These are phyloP conservation scores for Ephydatia muelleri DNA, from an alignment of 37 sponge, comb jelly and placozoan species.

Conservation along the genomic window DNA sequence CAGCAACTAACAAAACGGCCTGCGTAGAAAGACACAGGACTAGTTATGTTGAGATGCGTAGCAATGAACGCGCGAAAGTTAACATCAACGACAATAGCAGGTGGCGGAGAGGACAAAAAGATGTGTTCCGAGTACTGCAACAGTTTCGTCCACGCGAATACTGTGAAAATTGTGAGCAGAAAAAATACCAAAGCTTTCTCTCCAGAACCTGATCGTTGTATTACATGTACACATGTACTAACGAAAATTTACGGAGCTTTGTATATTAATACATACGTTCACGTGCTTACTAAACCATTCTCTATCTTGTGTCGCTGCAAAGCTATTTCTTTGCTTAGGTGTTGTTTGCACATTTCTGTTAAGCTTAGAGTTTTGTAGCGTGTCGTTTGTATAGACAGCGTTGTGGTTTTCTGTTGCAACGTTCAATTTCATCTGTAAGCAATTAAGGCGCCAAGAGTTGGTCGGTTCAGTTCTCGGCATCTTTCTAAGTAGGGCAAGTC, in stretches of 20 bases:
- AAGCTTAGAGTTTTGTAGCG: neutral
- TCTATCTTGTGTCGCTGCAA: neutral
- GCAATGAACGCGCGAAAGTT: neutral
- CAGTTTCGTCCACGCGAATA: too few relatives aligned
- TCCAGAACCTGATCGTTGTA: too few relatives aligned
- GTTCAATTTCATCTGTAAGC: neutral
- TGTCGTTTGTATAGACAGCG: neutral
- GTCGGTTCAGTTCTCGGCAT: neutral
- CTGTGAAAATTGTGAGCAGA: too few relatives aligned
- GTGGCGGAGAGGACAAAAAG: too few relatives aligned
- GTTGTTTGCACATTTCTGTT: neutral
- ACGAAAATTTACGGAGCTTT: conserved; percentile 1
- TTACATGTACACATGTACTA: too few relatives aligned
- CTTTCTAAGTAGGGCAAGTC: neutral
- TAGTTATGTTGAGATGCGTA: neutral
- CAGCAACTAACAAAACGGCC: neutral
- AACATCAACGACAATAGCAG: neutral
- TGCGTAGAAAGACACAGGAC: neutral
- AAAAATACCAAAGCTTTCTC: too few relatives aligned
- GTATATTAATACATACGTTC: conserved; percentile 21
- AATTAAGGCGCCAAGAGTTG: neutral
- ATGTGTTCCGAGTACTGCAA: too few relatives aligned
- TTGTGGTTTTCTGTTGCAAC: neutral
- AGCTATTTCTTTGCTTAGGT: conserved; percentile 11
- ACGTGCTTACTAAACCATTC: conserved; percentile 60